phyloP scores from a whole-genome alignment of 2,113 vertebrate species.

The Hippocampus guttulatus region DNA sequence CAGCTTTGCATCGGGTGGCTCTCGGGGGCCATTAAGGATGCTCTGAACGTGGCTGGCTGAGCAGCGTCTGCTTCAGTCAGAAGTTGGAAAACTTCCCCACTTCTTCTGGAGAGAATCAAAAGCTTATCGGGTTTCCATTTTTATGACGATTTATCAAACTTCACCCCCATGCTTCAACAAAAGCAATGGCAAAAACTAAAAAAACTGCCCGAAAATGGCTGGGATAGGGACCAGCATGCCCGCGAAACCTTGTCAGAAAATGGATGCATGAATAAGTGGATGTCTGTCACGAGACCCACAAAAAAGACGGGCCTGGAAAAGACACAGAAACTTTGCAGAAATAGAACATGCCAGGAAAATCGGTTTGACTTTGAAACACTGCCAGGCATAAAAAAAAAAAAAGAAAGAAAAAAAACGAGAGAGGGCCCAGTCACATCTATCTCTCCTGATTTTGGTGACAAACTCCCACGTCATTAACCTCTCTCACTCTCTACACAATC shows the following conservation, averaged over 20 bases:
- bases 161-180: no score
- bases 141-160: neutral
- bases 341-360: no score
- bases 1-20: conserved; percentile 32
- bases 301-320: no score
- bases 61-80: conserved; percentile 18
- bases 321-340: no score
- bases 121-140: neutral
- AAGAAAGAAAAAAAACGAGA: neutral
- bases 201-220: no score
- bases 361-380: no score
- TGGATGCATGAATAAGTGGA: no score
- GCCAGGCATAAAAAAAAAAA: neutral
- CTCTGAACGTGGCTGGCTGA: conserved; percentile 1
- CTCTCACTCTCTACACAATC: conserved; percentile 38
- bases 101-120: neutral
- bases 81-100: neutral
- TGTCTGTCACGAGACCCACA: no score
- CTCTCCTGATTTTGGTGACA: conserved; percentile 32
- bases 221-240: no score
- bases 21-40: conserved; percentile 40
- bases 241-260: no score
- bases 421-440: conserved; percentile 1
- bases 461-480: conserved; percentile 54
- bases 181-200: neutral